Evolutionary conservation across 1,140 invertebrate species (phyloP).

Genomic region (Adoxophyes honmai): DNA sequence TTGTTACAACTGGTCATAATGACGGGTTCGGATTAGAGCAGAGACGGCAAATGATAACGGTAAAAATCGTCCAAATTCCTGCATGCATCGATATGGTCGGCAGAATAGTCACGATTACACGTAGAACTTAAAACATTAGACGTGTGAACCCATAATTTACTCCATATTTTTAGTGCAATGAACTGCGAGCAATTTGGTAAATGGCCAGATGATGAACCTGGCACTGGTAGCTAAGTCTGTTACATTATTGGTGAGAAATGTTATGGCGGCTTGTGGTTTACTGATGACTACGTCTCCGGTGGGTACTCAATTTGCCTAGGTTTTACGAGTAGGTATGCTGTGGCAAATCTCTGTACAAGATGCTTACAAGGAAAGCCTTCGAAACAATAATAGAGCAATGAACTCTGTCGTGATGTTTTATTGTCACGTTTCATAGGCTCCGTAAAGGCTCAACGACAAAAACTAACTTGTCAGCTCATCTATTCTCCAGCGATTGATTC

Average conservation of each 20-base stretch:
- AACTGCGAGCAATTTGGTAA: constrained; percentile 66
- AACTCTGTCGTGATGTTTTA: constrained; percentile 18
- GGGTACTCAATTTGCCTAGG: constrained; percentile 10
- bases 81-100: constrained; percentile 56
- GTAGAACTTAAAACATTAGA: constrained; percentile 67
- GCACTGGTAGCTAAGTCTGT: constrained; percentile 49
- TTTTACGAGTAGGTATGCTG: constrained; percentile 1
- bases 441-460: not conserved
- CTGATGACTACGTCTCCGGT: constrained; percentile 27
- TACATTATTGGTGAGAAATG: constrained; percentile 43
- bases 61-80: constrained; percentile 59
- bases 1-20: constrained; percentile 38
- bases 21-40: constrained; percentile 31
- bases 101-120: constrained; percentile 58
- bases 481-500: constrained; percentile 20
- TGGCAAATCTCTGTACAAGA: not conserved
- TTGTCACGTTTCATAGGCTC: constrained; percentile 13
- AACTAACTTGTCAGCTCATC: constrained; percentile 8
- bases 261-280: constrained; percentile 29
- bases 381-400: constrained; percentile 13
- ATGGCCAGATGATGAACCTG: constrained; percentile 51
- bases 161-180: constrained; percentile 65
- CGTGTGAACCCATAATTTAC: constrained; percentile 72
- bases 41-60: constrained; percentile 45
- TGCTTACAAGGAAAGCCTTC: not conserved